Conservation (phyloP, 2,888 invertebrate genomes). For the Leptopilina syphax region DNA sequence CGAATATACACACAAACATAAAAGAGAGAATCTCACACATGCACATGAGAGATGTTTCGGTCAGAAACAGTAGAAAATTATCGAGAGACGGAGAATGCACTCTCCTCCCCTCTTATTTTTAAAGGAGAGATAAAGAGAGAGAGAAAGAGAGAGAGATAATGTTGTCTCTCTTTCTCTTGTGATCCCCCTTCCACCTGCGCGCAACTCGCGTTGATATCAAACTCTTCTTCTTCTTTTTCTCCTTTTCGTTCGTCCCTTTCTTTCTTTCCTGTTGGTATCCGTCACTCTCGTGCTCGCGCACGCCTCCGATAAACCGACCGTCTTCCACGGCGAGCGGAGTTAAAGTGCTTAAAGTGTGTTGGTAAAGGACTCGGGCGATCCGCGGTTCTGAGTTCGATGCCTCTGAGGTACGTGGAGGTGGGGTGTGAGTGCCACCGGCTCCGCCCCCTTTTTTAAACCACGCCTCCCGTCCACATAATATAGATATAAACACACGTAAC, state of each 20-base stretch:
- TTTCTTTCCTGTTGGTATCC: slow-evolving; percentile 17
- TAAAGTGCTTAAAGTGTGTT: slow-evolving; percentile 59
- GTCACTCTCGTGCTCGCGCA: slow-evolving; percentile 38
- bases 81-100: slow-evolving; percentile 40
- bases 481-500: slow-evolving; percentile 49
- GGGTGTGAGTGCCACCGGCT: slow-evolving; percentile 66
- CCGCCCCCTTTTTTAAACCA: slow-evolving; percentile 75
- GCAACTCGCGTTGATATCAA: slow-evolving; percentile 37
- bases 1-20: background rate
- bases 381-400: slow-evolving; percentile 74
- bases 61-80: slow-evolving; percentile 38
- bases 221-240: background rate
- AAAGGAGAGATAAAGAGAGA: too few species aligned
- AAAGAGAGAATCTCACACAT: background rate
- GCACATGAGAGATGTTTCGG: slow-evolving; percentile 16
- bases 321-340: slow-evolving; percentile 52
- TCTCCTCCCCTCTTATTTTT: slow-evolving; percentile 25
- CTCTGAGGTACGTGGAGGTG: slow-evolving; percentile 64
- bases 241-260: background rate
- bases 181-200: slow-evolving; percentile 39
- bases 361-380: slow-evolving; percentile 69
- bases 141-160: too few species aligned
- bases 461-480: slow-evolving; percentile 72
- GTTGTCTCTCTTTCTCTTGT: slow-evolving; percentile 32
- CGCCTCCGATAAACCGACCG: slow-evolving; percentile 40